Evolutionary conservation across 2,113 vertebrate species (phyloP), one percentile per base, ranked within the genome.

Genomic region (Egretta garzetta): DNA sequence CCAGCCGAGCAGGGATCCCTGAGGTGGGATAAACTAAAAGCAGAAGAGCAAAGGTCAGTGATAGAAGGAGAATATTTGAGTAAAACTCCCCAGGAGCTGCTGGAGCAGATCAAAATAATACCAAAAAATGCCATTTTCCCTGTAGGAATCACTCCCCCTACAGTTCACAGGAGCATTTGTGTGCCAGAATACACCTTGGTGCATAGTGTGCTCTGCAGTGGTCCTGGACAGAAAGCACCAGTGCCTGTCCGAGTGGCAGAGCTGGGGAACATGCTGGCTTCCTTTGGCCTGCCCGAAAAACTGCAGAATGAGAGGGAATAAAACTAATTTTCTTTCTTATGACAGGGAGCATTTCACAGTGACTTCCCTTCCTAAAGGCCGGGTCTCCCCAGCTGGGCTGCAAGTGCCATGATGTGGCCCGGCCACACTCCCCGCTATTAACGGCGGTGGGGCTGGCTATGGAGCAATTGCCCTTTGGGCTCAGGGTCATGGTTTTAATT

Each of bases 161-260:
- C 24, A 30, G 50, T 27, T 22, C 56, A 64, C 30, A 37, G 56
- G 49, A 75, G 47, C n/a, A 35, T 23, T 35, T 30, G 5, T 39
- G 35, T 63, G 49, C 47, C 62, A 50, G 58, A 76, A 76, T 6
- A 56, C 60, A 75, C 62, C 55, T 49, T 22, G 33, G 53, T 23
- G 35, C 41, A 19, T 4, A 24, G 49, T 70, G 70, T 30, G 47
- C 9, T 18, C 39, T 17, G 22, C 66, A 32, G 20, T 14, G 9
- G 9, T 50, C 43, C 49, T 26, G 0, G 1, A 64, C 58, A 33
- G 58, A 43, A 71, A 56, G 43, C 58, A 45, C 41, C 2, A 18
- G 30, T 1, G 3, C 14, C n/a, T 32, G n/a, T 12, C 56, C 3
- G 5, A 62, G n/a, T 5, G 3, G 1, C 37, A 39, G 52, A 50